Percentiles rank a stretch among this genome's conserved stretches.
phyloP scores from a whole-genome alignment of 2,888 invertebrate species.

The Xiphydria camelus region DNA sequence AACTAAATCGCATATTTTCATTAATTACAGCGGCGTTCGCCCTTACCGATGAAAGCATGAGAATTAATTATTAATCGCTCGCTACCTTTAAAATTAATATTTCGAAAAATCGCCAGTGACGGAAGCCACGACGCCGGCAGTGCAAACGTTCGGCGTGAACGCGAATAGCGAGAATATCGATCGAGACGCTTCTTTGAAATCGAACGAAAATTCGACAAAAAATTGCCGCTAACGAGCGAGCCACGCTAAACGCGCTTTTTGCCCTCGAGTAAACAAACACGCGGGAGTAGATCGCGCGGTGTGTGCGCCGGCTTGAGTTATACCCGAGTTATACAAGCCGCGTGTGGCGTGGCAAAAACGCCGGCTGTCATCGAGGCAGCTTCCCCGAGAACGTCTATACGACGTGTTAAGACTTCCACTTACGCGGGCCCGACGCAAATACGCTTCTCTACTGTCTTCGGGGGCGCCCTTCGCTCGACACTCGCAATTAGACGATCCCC shows the following conservation, averaged over 20 bases:
- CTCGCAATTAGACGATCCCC: too few relatives aligned
- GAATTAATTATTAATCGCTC: too few relatives aligned
- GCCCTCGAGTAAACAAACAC: constrained; percentile 7
- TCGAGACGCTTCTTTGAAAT: too few relatives aligned
- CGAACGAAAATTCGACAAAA: neutral
- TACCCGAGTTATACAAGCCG: too few relatives aligned
- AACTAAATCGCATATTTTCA: too few relatives aligned
- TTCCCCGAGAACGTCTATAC: constrained; percentile 14
- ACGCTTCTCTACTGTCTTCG: constrained; percentile 1
- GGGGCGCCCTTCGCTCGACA: constrained; percentile 6
- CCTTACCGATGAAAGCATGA: too few relatives aligned
- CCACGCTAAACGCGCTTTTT: constrained; percentile 8
- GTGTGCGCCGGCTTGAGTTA: neutral
- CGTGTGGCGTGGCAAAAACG: neutral
- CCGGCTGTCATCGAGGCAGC: constrained; percentile 2
- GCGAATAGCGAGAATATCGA: too few relatives aligned
- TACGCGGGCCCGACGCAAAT: constrained; percentile 25
- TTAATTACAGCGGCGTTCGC: too few relatives aligned
- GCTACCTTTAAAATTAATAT: too few relatives aligned
- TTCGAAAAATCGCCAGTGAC: too few relatives aligned
- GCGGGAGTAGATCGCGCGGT: neutral
- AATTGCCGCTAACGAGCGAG: neutral
- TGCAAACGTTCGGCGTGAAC: too few relatives aligned
- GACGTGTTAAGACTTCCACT: constrained; percentile 42
- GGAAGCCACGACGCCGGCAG: too few relatives aligned